Evolutionary conservation across 2,797 vertebrate genomes (phyloP).

Genomic region (Chelmon rostratus): DNA sequence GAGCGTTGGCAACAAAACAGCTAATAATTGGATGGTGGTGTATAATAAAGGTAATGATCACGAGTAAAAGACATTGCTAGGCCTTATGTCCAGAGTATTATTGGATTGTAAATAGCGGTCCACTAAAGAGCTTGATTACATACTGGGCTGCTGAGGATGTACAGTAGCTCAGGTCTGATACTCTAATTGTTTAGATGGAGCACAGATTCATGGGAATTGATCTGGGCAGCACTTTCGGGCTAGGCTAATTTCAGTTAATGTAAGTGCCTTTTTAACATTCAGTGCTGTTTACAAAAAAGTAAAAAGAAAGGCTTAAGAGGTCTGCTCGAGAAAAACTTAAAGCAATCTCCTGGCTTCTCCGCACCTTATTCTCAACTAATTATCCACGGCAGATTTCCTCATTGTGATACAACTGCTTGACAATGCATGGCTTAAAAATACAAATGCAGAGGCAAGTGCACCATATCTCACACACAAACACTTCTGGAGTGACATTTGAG

Average conservation of each 20-base stretch:
- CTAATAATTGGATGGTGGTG: conserved; percentile 42
- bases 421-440: conserved; percentile 73
- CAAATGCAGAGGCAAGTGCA: conserved; percentile 50
- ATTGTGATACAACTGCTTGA: conserved; percentile 76
- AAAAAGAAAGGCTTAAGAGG: conserved; percentile 64
- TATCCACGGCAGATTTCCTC: conserved; percentile 81
- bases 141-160: background rate
- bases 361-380: conserved; percentile 77
- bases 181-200: conserved; percentile 44
- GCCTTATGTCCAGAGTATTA: conserved; percentile 25
- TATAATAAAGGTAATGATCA: conserved; percentile 55
- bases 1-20: conserved; percentile 70
- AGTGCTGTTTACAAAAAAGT: conserved; percentile 64
- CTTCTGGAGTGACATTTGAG: conserved; percentile 69
- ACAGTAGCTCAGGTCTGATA: conserved; percentile 8
- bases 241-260: conserved; percentile 37
- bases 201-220: conserved; percentile 35
- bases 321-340: conserved; percentile 36
- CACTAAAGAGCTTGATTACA: conserved; percentile 15
- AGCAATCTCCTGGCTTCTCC: conserved; percentile 71
- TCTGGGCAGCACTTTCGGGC: conserved; percentile 28
- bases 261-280: conserved; percentile 47
- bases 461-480: conserved; percentile 56
- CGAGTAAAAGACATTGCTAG: conserved; percentile 42
- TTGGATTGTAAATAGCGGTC: conserved; percentile 10